phyloP scores from a whole-genome alignment of 2,797 vertebrate species.

The Podargus strigoides region DNA sequence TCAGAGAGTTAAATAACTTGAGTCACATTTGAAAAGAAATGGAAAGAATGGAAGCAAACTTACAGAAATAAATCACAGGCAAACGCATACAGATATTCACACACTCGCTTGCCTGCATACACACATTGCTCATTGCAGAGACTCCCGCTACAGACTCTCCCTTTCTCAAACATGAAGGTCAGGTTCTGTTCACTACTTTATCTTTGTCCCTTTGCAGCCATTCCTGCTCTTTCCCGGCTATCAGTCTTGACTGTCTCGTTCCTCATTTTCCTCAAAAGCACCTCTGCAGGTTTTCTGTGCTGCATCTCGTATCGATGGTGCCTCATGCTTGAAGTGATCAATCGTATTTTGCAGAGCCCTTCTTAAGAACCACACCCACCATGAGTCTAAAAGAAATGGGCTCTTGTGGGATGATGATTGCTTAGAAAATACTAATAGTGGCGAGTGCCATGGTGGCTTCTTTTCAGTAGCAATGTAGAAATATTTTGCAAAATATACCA shows the following conservation, averaged over 20 bases:
- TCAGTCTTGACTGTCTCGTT: not conserved
- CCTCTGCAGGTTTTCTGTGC: not conserved
- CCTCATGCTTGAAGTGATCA: not conserved
- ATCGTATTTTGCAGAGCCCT: not conserved
- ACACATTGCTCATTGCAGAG: not conserved
- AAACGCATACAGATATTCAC: not conserved
- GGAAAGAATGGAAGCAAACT: slow-evolving; percentile 21
- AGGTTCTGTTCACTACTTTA: not conserved
- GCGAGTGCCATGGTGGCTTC: not conserved
- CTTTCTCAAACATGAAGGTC: not conserved
- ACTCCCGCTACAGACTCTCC: not conserved
- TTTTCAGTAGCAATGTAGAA: not conserved
- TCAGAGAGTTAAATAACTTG: slow-evolving; percentile 42
- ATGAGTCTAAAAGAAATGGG: not conserved
- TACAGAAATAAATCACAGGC: slow-evolving; percentile 23
- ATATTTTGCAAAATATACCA: not conserved
- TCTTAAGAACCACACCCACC: not conserved
- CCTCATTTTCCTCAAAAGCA: not conserved
- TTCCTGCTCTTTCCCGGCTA: not conserved
- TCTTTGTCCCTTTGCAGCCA: not conserved
- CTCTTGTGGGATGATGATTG: not conserved
- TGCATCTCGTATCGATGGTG: not conserved
- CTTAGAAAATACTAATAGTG: not conserved
- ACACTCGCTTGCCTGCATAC: not conserved
- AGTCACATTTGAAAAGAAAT: slow-evolving; percentile 45